Conservation (phyloP, 2,888 invertebrate species). For the Zygaena filipendulae region DNA sequence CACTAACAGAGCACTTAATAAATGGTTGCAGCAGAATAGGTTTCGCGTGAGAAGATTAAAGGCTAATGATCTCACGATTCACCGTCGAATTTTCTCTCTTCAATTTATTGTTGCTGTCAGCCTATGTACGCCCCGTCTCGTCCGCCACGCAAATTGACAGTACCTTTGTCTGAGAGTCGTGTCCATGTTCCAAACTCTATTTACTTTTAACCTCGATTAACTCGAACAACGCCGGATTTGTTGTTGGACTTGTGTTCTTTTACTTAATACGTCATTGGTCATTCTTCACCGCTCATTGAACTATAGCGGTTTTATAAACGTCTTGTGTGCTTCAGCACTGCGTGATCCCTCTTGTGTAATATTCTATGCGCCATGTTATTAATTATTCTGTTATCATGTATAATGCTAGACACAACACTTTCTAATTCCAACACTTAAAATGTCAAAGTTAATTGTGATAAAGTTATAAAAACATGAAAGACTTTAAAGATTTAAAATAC, state of each 20-base stretch:
- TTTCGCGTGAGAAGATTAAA: conserved; percentile 2
- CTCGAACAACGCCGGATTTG: conserved; percentile 38
- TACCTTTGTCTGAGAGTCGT: conserved; percentile 45
- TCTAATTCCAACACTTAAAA: conserved; percentile 23
- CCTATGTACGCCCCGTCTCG: conserved; percentile 23
- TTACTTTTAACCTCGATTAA: conserved; percentile 47
- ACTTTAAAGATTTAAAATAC: not conserved
- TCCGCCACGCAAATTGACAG: conserved; percentile 35
- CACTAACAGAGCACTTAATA: no score
- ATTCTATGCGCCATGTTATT: conserved; percentile 25
- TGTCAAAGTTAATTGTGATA: conserved; percentile 23
- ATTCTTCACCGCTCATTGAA: conserved; percentile 50
- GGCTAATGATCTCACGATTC: conserved; percentile 27
- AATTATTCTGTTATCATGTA: conserved; percentile 31
- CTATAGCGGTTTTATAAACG: no score
- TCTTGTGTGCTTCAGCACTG: no score
- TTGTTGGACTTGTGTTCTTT: conserved; percentile 44
- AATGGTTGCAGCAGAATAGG: no score
- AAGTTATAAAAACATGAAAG: not conserved
- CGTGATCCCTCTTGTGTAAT: no score
- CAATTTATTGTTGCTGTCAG: conserved; percentile 33
- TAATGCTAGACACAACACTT: conserved; percentile 26
- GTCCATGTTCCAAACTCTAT: conserved; percentile 36
- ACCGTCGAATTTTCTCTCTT: conserved; percentile 35
- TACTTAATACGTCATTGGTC: conserved; percentile 41